phyloP scores from a whole-genome alignment of 2,113 vertebrate genomes.

The Varanus salvator region DNA sequence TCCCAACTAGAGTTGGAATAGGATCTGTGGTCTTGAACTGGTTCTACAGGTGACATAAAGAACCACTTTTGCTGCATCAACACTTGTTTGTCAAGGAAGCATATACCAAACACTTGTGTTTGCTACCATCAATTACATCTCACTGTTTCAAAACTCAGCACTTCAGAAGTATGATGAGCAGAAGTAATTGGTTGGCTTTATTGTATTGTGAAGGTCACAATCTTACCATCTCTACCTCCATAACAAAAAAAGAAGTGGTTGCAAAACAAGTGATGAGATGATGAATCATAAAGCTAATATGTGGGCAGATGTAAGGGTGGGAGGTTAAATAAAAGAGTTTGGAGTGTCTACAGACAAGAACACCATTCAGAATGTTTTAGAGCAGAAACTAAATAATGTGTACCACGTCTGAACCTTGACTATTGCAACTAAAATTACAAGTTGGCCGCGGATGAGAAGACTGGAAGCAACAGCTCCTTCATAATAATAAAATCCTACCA shows the following conservation, averaged over 20 bases:
- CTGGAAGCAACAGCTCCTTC: conserved; percentile 16
- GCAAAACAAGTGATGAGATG: conserved; percentile 1
- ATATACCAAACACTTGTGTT: neutral
- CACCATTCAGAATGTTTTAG: conserved; percentile 41
- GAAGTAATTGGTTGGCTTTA: conserved; percentile 19
- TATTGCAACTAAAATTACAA: conserved; percentile 35
- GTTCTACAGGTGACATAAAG: neutral
- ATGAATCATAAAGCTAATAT: conserved; percentile 29
- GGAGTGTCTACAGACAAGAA: conserved; percentile 27
- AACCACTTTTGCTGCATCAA: too few species aligned
- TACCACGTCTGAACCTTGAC: conserved; percentile 28
- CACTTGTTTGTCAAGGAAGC: neutral
- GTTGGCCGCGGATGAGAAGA: conserved; percentile 33
- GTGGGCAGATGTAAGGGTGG: neutral
- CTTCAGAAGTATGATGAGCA: neutral
- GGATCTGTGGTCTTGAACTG: neutral
- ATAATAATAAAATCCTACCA: conserved; percentile 28
- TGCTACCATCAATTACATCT: neutral
- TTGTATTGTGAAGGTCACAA: conserved; percentile 34
- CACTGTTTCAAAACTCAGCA: conserved; percentile 10
- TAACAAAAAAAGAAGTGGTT: conserved; percentile 12
- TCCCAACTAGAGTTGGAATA: too few species aligned
- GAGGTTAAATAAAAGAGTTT: conserved; percentile 18
- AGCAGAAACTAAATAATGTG: conserved; percentile 30
- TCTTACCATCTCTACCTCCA: conserved; percentile 33